Evolutionary conservation across 2,888 invertebrate species (phyloP).

Genomic region (Eutolmus rufibarbis): DNA sequence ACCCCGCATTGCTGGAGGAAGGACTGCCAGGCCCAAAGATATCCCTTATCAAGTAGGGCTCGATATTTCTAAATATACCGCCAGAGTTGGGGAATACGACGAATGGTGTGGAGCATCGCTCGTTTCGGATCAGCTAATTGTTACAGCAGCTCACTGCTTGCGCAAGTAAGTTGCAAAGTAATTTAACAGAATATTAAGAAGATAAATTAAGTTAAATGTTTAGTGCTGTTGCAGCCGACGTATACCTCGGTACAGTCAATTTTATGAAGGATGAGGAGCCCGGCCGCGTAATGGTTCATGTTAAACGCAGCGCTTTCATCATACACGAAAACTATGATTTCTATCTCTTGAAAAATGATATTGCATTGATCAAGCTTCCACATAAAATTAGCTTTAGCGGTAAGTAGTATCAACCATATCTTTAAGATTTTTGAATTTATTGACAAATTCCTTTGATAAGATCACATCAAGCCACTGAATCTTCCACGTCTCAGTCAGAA

Average conservation of each 20-base stretch:
- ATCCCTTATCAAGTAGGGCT: slow-evolving; percentile 31
- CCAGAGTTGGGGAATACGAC: neutral
- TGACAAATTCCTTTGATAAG: neutral
- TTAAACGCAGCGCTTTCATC: neutral
- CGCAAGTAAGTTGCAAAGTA: neutral
- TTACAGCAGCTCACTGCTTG: slow-evolving; percentile 28
- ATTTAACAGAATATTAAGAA: neutral
- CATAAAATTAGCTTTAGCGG: neutral
- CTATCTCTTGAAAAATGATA: slow-evolving; percentile 6
- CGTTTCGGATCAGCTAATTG: slow-evolving; percentile 9
- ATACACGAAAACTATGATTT: slow-evolving; percentile 11
- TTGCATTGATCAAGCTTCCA: slow-evolving; percentile 29
- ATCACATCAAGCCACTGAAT: neutral
- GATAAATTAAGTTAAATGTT: neutral
- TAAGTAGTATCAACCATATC: neutral
- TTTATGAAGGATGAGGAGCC: neutral
- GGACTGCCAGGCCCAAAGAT: neutral
- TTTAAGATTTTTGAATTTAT: neutral
- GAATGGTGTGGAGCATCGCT: slow-evolving; percentile 33
- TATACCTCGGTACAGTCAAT: neutral
- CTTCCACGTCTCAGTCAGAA: neutral
- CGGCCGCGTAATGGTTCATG: neutral
- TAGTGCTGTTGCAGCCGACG: neutral
- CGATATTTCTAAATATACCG: neutral
- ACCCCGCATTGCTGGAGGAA: slow-evolving; percentile 27